Evolutionary conservation across 2,797 vertebrate species (phyloP), one percentile per base, ranked within the genome.

Genomic region (Dallia pectoralis): DNA sequence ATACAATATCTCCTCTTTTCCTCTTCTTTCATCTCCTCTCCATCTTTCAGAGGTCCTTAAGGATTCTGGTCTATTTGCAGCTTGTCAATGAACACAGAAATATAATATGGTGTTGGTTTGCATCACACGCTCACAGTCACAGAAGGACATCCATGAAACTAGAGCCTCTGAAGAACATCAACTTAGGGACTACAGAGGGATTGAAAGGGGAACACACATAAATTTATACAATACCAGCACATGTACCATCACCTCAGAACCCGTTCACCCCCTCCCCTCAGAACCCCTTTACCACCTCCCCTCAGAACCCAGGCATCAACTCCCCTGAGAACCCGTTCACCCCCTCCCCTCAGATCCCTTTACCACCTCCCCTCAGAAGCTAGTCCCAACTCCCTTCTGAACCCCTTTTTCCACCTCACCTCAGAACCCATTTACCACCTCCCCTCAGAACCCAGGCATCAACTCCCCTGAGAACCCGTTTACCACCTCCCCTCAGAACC

Each of bases 41-140:
- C 1, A 9, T 27, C 16, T 19, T 0, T 19, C 63, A 27, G 2
- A 67, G 65, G 36, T 22, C 27, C 36, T 22, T 3, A 36, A 22
- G 32, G n/a, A 15, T 40, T 67, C 30, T 40, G 69, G 18, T 56
- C 68, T 59, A 70, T 70, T 70, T 70, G 68, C 36, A n/a, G 68
- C 49, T 30, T 4, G 49, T 70, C 16, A 70, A 70, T 70, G 69
- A 70, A 59, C 32, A 56, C 12, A 53, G 47, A 9, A 5, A 67
- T 22, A n/a, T 14, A 69, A 56, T 48, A 51, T 56, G 48, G 30
- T 18, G 1, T 33, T 48, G 53, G 53, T 56, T 49, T 32, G 27
- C 27, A 67, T 25, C 40, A 36, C 16, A 36, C 49, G 59, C n/a
- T 25, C 53, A 25, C 53, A 59, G 9, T 59, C 69, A 59, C 11